Evolutionary conservation across 2,888 invertebrate genomes (phyloP).

Genomic region (Dicycla oo): DNA sequence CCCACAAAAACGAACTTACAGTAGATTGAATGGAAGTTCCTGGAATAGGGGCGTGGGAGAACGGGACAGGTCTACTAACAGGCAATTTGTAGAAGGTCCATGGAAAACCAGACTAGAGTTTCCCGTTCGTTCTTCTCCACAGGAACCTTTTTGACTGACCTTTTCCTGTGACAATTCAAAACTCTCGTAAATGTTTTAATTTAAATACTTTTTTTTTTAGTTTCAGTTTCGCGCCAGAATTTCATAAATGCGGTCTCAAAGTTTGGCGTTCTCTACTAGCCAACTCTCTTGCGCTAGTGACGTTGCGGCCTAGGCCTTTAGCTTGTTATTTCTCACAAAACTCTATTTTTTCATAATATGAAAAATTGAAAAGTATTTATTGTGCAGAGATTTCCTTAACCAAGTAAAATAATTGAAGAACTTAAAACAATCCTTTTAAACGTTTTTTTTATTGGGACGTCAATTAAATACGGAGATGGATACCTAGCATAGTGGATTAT

Average conservation of each 20-base stretch:
- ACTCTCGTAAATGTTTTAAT: too few relatives aligned
- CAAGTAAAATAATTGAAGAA: neutral
- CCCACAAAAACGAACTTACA: conserved; percentile 37
- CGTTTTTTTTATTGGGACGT: neutral
- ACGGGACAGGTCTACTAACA: neutral
- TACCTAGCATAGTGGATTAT: too few relatives aligned
- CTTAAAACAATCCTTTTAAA: neutral
- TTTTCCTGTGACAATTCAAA: neutral
- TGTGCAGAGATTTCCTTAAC: neutral
- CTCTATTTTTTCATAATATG: neutral
- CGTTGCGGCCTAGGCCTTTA: neutral
- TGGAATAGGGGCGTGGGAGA: conserved; percentile 2
- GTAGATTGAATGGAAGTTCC: conserved; percentile 42
- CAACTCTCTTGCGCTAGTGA: neutral
- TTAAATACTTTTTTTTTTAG: neutral
- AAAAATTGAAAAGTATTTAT: neutral
- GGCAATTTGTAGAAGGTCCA: conserved; percentile 29
- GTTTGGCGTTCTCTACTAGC: neutral
- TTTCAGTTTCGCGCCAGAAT: too few relatives aligned
- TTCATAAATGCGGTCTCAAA: neutral
- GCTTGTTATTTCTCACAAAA: neutral
- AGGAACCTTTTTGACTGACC: neutral
- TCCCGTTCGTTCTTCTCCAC: neutral
- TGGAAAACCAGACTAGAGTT: neutral
- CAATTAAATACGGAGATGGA: neutral